Evolutionary conservation across 2,888 invertebrate genomes (phyloP), one percentile per base, ranked within the genome.

Genomic region (Rhodophaea formosa): DNA sequence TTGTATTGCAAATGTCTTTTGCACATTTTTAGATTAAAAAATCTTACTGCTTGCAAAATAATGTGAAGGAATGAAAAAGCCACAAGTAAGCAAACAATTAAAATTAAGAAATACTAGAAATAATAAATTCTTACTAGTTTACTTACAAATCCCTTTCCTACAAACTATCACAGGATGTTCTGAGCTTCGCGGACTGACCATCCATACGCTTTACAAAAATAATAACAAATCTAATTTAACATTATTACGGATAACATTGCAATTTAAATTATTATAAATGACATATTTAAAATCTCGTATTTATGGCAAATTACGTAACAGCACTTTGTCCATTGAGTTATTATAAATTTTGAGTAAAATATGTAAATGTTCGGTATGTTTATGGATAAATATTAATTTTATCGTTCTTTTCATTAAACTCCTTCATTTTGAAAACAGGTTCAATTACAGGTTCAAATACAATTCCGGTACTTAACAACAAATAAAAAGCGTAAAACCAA

Each of bases 111-210:
- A 10, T 16, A 3, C 17, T 45, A 46, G 17, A 23, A 46, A 23
- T 46, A 23, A 23, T 7, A 39, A 39, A 23, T 46, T 46, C 45
- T 8, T 45, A 45, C 6, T 16, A 45, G 5, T 45, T 8, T 10
- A 15, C 10, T 17, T 23, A 39, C 8, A 23, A 23, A 23, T 16
- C 29, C 30, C 10, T 49, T 8, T 30, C 35, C 35, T 51, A 51
- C 15, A 51, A 49, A 35, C 74, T 84, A 87, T 87, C 88, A 87
- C 86, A 87, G 80, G 77, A 77, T 74, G 79, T 80, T 81, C 79
- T 80, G 82, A 85, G 82, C 86, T 71, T 64, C 61, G 46, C 53
- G 64, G 58, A 68, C 63, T 39, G 62, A 16, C 12, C 35, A 56
- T 45, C 51, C 17, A 35, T 12, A 17, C 16, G n/a, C 7, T 16